Evolutionary conservation across 2,888 invertebrate species (phyloP).

Genomic region (Panorpa germanica): DNA sequence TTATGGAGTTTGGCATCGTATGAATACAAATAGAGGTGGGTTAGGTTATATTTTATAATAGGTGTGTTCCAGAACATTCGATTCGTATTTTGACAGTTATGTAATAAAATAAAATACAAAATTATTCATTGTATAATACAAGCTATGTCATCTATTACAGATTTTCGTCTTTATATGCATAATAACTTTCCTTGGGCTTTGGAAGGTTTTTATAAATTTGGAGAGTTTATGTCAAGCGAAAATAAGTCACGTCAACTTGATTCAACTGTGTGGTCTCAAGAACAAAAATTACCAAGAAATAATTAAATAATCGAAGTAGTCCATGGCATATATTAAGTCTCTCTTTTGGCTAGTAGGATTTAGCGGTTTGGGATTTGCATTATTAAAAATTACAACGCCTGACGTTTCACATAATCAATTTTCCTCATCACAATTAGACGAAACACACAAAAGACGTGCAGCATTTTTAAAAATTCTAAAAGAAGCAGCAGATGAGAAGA

Average conservation of each 20-base stretch:
- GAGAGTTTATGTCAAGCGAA: conserved; percentile 36
- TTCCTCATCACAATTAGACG: conserved; percentile 16
- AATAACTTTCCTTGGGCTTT: conserved; percentile 43
- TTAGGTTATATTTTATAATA: conserved; percentile 13
- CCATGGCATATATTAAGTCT: conserved; percentile 25
- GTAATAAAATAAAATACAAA: not conserved
- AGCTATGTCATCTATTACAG: conserved; percentile 29
- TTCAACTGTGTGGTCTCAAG: conserved; percentile 31
- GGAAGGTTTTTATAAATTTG: conserved; percentile 47
- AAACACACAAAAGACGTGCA: conserved; percentile 18
- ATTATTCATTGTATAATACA: not conserved
- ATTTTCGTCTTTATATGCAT: conserved; percentile 47
- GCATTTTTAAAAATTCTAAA: conserved; percentile 19
- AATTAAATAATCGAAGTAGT: conserved; percentile 7
- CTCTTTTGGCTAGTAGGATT: conserved; percentile 37
- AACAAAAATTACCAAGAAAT: conserved; percentile 14
- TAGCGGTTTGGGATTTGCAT: conserved; percentile 37
- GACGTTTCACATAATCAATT: conserved; percentile 23
- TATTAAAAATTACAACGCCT: conserved; percentile 33
- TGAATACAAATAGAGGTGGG: conserved; percentile 53
- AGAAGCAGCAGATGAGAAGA: conserved; percentile 15
- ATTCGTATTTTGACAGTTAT: conserved; percentile 8
- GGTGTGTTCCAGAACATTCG: conserved; percentile 11
- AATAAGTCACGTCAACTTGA: conserved; percentile 32
- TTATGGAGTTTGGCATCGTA: conserved; percentile 44